phyloP scores from a whole-genome alignment of 2,888 invertebrate genomes.

The Masnerella sp. region DNA sequence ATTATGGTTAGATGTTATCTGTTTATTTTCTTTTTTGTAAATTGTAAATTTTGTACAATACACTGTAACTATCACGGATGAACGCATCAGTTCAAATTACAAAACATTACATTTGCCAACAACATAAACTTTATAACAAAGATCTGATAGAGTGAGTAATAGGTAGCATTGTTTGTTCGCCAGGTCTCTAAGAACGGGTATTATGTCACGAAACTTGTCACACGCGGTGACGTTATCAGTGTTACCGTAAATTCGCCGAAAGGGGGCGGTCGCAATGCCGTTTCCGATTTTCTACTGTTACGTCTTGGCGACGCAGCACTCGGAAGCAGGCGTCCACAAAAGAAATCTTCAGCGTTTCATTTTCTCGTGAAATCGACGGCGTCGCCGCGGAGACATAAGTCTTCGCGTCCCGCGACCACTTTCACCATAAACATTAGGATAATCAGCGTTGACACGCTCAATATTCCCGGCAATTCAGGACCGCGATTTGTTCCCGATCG shows the following conservation, averaged over 20 bases:
- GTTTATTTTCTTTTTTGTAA: too few species aligned
- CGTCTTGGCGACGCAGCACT: conserved; percentile 31
- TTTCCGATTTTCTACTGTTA: conserved; percentile 58
- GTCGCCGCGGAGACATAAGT: conserved; percentile 47
- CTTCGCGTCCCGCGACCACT: conserved; percentile 41
- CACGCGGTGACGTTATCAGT: conserved; percentile 20
- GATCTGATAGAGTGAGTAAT: neutral
- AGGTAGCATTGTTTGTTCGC: conserved; percentile 5
- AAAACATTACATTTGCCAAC: too few species aligned
- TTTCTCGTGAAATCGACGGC: conserved; percentile 55
- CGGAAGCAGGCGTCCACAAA: conserved; percentile 54
- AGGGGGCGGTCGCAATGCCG: conserved; percentile 19
- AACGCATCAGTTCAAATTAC: too few species aligned
- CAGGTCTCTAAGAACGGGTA: too few species aligned
- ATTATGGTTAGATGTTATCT: too few species aligned
- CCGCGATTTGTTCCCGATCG: conserved; percentile 36
- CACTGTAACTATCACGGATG: too few species aligned
- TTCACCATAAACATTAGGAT: conserved; percentile 57
- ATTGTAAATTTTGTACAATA: too few species aligned
- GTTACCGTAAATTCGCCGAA: conserved; percentile 28
- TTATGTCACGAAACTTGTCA: conserved; percentile 46
- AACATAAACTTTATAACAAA: too few species aligned
- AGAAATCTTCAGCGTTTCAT: conserved; percentile 57
- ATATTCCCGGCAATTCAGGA: conserved; percentile 18
- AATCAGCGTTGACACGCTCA: conserved; percentile 47